These are phyloP conservation scores for Tetragnatha montana DNA, from an alignment of 2,888 invertebrate species.

Conservation along the genomic window DNA sequence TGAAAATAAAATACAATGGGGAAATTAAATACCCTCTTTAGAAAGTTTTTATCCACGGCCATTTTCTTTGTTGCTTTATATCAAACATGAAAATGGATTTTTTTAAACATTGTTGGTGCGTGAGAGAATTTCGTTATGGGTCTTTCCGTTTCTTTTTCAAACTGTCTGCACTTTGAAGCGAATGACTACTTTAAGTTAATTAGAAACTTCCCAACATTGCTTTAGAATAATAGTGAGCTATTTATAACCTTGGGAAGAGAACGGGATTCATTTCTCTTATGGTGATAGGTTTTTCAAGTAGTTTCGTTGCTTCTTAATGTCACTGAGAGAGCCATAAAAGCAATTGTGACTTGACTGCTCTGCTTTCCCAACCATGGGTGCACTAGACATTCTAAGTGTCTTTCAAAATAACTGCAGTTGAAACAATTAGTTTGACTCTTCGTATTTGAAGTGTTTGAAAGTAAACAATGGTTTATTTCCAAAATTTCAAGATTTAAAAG, in stretches of 20 bases:
- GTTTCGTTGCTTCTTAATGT: not conserved
- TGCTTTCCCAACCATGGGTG: not conserved
- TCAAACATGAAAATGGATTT: not conserved
- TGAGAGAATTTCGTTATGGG: not conserved
- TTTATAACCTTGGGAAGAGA: not conserved
- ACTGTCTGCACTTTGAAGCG: not conserved
- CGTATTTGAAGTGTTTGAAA: no score
- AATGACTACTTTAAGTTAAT: constrained; percentile 1
- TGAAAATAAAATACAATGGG: not conserved
- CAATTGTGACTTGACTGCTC: not conserved
- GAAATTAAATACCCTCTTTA: not conserved
- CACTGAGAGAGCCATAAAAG: not conserved
- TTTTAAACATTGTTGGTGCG: not conserved
- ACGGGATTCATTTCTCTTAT: not conserved
- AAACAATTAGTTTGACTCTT: no score
- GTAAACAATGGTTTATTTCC: no score
- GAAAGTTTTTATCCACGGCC: not conserved
- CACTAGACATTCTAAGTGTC: not conserved
- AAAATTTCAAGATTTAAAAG: no score
- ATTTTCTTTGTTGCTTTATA: not conserved
- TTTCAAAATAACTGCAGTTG: not conserved
- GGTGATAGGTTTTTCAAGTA: not conserved
- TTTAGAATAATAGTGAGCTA: not conserved
- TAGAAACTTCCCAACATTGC: not conserved
- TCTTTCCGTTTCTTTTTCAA: not conserved